Evolutionary conservation across 2,113 vertebrate species (phyloP), one percentile per base, ranked within the genome.

Genomic region (Larimichthys polyactis): DNA sequence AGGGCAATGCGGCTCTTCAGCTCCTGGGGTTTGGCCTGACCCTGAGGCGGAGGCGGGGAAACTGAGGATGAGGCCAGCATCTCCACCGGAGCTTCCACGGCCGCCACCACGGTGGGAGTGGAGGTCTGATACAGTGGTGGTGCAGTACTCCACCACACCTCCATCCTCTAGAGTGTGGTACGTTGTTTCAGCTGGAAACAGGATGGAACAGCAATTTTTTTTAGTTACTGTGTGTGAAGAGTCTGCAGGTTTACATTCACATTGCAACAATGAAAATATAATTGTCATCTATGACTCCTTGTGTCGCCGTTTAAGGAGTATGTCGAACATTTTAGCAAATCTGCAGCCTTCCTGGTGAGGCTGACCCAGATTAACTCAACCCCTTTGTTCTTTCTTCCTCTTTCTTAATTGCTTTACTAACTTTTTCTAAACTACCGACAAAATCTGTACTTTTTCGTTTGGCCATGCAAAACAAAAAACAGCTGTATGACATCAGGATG

Each of bases 1-100:
- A 99, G 96, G 57, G 98, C 97, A 0, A 99, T 99, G 22, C 98
- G 96, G 90, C 96, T 98, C 86, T 99, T 99, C 68, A 99, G 95
- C 48, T 99, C 98, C 88, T 99, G 98, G 0, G 98, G 98, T 79
- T 98, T 99, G 9, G 95, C 91, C 0, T 96, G 94, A 4, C 95
- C 87, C 7, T 97, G 97, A 0, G 94, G 79, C 0, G 95, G 96
- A 19, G 95, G 85, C 0, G 90, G 82, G 6, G 93, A 90, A 0
- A 82, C 82, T 0, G 91, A 95, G 0, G 97, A 87, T 29, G 92
- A 95, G 0, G 97, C 87, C 80, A 97, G 91, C 94, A 97, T 95
- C 90, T 98, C 98, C 87, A 97, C 88, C 0, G 97, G 97, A 0
- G 97, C 81, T 85, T 98, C 97, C 0, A 93, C 89, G 0, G 92